Percentiles rank a stretch among this genome's conserved stretches.
Evolutionary conservation across 2,113 vertebrate genomes (phyloP).

Genomic region (Anseranas semipalmata): DNA sequence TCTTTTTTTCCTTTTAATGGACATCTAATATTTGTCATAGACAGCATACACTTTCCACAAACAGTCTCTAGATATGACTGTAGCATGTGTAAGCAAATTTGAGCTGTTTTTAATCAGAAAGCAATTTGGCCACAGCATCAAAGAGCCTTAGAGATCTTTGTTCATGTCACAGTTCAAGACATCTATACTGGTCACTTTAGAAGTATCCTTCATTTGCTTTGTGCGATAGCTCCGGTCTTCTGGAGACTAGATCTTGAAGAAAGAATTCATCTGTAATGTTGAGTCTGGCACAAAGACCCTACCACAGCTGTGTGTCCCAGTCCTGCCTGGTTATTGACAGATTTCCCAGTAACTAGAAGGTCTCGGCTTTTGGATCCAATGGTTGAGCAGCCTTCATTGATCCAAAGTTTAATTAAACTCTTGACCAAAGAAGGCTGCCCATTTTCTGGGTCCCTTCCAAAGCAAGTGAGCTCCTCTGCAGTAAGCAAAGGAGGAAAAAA

Average conservation of each 20-base stretch:
- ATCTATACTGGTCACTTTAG: neutral
- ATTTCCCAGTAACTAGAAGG: neutral
- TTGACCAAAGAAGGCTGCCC: neutral
- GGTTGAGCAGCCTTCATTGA: neutral
- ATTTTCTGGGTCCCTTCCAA: neutral
- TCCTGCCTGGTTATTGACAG: neutral
- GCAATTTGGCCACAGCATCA: neutral
- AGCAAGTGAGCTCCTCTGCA: neutral
- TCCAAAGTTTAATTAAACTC: neutral
- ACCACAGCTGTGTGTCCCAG: neutral
- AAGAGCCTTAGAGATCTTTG: neutral
- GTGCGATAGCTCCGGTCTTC: neutral
- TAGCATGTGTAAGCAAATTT: neutral
- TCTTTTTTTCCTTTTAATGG: neutral
- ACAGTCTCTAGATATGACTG: neutral
- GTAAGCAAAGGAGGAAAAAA: neutral
- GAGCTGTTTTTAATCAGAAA: conserved; percentile 22
- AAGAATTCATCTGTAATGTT: neutral
- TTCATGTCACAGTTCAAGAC: neutral
- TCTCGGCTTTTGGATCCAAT: neutral
- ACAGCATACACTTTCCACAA: neutral
- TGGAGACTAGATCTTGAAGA: neutral
- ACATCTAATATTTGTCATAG: neutral
- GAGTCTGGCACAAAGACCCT: neutral
- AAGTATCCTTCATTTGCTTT: neutral